Evolutionary conservation across 2,888 invertebrate species (phyloP), one percentile per base, ranked within the genome.

Genomic region (Drosophila pseudotalamancana): DNA sequence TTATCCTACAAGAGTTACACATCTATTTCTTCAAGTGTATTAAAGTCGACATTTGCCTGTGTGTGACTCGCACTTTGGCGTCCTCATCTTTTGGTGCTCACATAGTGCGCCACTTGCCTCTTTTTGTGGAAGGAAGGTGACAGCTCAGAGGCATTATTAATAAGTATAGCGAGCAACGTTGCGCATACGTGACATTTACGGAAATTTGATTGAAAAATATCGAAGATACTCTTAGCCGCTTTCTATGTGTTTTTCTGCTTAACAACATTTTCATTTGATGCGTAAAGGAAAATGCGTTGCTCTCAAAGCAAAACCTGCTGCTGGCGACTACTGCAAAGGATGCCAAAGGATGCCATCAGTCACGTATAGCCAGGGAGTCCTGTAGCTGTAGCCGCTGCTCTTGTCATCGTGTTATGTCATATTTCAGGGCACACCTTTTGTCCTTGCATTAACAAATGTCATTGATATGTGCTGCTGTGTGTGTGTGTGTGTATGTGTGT

Each of bases 201-300:
- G 68, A 79, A 85, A 85, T 83, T 82, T 82, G 79, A 83, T 83
- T 83, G 83, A 83, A 85, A 83, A 82, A 85, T 82, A 72, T 72
- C 63, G 67, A 77, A 63, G 67, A 77, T 63, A 73, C 64, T 61
- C 72, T 64, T 60, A 64, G 71, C 19, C 74, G 65, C 56, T 73
- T 63, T 25, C 37, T 40, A 29, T 11, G 21, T 42, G 46, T 31
- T 29, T 25, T 16, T 54, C 51, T 19, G 31, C 35, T 39, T 56
- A 54, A 54, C 37, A 66, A 66, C 73, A 71, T 73, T 76, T 76
- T 65, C 72, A 81, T 84, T 76, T 76, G 66, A 78, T 81, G 76
- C 72, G 66, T 62, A 51, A 62, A 50, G 2, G 25, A 16, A 69
- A 79, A 63, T 49, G 59, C 55, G 55, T 50, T 19, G 42, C 66